phyloP scores from a whole-genome alignment of 1,140 invertebrate species.

The Drosophila sulfurigaster region DNA sequence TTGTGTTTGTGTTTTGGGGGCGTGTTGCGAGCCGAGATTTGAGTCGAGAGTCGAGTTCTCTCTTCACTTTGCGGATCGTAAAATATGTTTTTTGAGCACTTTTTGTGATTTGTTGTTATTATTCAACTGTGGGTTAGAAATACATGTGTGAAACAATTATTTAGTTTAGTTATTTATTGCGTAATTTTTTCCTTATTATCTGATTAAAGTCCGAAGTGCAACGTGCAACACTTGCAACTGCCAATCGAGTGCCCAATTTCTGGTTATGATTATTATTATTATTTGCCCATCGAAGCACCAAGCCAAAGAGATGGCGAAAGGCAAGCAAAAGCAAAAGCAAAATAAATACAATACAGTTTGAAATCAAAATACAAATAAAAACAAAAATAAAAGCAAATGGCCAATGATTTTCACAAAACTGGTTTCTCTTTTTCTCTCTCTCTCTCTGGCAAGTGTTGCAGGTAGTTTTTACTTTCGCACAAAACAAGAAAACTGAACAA shows the following conservation, averaged over 20 bases:
- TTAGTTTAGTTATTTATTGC: slow-evolving; percentile 7
- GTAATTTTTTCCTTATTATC: neutral
- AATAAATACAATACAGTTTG: slow-evolving; percentile 40
- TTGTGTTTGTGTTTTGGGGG: slow-evolving; percentile 22
- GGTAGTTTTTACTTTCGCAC: slow-evolving; percentile 83
- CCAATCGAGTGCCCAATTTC: slow-evolving; percentile 44
- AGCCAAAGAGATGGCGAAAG: slow-evolving; percentile 43
- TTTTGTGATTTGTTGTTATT: slow-evolving; percentile 18
- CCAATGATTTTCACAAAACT: slow-evolving; percentile 81
- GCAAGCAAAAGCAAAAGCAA: slow-evolving; percentile 10
- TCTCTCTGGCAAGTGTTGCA: slow-evolving; percentile 57
- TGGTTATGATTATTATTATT: slow-evolving; percentile 53
- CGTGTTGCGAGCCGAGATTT: slow-evolving; percentile 18
- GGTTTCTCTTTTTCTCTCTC: slow-evolving; percentile 48
- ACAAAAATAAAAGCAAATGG: slow-evolving; percentile 48
- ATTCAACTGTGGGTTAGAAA: slow-evolving; percentile 31
- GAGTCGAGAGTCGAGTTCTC: slow-evolving; percentile 17
- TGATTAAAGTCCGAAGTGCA: slow-evolving; percentile 1
- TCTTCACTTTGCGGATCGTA: slow-evolving; percentile 31
- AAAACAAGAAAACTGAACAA: slow-evolving; percentile 40
- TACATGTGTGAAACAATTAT: slow-evolving; percentile 10
- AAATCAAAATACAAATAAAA: slow-evolving; percentile 26
- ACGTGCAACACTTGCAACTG: slow-evolving; percentile 41
- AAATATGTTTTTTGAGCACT: slow-evolving; percentile 18
- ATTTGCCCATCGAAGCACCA: slow-evolving; percentile 20